Evolutionary conservation across 2,113 vertebrate species (phyloP).

Genomic region (Uria aalge): DNA sequence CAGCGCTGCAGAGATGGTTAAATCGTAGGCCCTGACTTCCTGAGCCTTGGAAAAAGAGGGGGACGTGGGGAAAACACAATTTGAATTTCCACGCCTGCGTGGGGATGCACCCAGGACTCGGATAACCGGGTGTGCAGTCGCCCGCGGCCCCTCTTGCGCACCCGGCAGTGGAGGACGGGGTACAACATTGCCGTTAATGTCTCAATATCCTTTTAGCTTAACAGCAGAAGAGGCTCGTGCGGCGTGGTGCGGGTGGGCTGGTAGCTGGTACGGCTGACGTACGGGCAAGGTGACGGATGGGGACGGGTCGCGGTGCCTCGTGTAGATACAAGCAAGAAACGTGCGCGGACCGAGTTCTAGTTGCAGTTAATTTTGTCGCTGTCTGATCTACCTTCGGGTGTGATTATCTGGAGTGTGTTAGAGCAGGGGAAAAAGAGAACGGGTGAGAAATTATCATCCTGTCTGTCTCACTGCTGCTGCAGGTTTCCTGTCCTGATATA

Average conservation of each 20-base stretch:
- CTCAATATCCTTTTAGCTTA: neutral
- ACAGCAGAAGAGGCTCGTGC: neutral
- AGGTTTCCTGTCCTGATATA: conserved; percentile 36
- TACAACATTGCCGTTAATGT: rapidly evolving
- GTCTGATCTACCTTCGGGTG: conserved; percentile 33
- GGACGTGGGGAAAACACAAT: rapidly evolving
- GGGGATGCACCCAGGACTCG: no score
- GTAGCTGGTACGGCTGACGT: neutral
- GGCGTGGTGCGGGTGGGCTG: neutral
- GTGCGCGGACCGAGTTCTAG: neutral
- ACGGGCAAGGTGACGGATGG: neutral
- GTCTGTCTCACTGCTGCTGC: conserved; percentile 16
- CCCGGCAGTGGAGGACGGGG: rapidly evolving
- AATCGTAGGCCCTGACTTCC: neutral
- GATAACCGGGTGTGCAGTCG: rapidly evolving
- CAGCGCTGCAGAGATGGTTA: neutral
- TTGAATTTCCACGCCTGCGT: rapidly evolving
- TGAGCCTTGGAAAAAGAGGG: neutral
- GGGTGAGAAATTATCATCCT: conserved; percentile 45
- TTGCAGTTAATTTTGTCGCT: conserved; percentile 35
- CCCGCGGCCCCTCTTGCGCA: rapidly evolving
- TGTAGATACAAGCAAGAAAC: neutral
- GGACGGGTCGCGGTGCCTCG: neutral
- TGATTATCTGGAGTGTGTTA: conserved; percentile 27
- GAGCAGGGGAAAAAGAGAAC: conserved; percentile 18